phyloP scores from a whole-genome alignment of 1,140 invertebrate species.

The Drosophila murphyi region DNA sequence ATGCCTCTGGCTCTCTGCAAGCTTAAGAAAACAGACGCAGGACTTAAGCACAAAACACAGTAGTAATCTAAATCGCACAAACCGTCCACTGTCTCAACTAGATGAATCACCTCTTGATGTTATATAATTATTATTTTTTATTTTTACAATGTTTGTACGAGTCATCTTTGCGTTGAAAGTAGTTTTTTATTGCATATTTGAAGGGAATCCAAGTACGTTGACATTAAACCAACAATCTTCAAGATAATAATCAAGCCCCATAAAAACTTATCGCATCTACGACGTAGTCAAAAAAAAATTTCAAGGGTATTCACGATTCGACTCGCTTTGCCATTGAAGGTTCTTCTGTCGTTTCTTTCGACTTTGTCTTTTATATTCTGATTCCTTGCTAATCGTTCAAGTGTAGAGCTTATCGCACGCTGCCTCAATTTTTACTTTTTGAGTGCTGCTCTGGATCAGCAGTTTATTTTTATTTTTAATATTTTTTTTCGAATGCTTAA shows the following conservation, averaged over 20 bases:
- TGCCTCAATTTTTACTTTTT: not conserved
- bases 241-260: not conserved
- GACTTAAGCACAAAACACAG: too few relatives aligned
- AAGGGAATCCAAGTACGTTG: not conserved
- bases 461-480: not conserved
- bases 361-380: conserved; percentile 3
- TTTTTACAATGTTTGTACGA: not conserved
- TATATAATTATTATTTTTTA: not conserved
- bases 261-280: too few relatives aligned
- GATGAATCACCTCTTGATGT: not conserved
- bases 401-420: conserved; percentile 19
- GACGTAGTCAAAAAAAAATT: not conserved
- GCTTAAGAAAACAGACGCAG: too few relatives aligned
- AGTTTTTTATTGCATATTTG: not conserved
- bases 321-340: not conserved
- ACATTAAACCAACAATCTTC: not conserved
- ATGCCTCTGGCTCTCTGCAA: too few relatives aligned
- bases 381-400: conserved; percentile 24
- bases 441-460: conserved; percentile 27
- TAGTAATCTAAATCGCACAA: too few relatives aligned
- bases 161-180: not conserved
- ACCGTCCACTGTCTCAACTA: not conserved
- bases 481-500: too few relatives aligned
- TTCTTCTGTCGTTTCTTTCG: conserved; percentile 3
- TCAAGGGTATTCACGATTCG: conserved; percentile 21